Evolutionary conservation across 2,113 vertebrate genomes (phyloP), one percentile per base, ranked within the genome.

Genomic region (Thalassoma bifasciatum): DNA sequence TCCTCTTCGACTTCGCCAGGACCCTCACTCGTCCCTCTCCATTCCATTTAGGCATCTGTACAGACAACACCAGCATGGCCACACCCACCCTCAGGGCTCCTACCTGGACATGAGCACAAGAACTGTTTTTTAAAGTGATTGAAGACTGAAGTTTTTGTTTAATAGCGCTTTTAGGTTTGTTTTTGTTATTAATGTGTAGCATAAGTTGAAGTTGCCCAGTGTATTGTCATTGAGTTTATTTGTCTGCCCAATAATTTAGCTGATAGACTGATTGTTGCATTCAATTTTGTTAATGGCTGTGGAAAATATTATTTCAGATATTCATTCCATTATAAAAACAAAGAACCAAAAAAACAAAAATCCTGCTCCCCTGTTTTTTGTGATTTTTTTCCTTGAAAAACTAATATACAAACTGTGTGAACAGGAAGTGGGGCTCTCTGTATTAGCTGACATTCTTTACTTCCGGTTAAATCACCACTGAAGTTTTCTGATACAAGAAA

Each of bases 11-110:
- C 84, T 95, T 3, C 88, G 85, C 54, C 92, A 93, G 84, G 93
- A 94, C 53, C 91, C 94, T 50, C 89, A 92, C 58, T 51, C 93
- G 0, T 89, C 93, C 46, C 87, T 93, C n/a, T 66, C 91, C 51
- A 87, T 93, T 78, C 93, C 93, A 1, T 88, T 94, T 76, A 88
- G 92, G 77, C 93, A 92, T 66, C 86, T 94, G 50, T 94, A 93
- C 68, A 89, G 92, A 54, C 91, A 92, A 74, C 91, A 85, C 68
- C 92, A 91, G 66, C 93, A 91, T 42, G 73, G 86, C 16, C 90
- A 91, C 46, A 3, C 83, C 53, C 90, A 91, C 70, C 53, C 83
- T 1, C 94, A 93, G 60, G 90, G 89, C 66, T 54, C 92, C 68
- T 93, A 92, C 80, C 68, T 93, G 82, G 92, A 94, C 26, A 88